phyloP scores from a whole-genome alignment of 2,888 invertebrate genomes.

The Crematogaster levior region DNA sequence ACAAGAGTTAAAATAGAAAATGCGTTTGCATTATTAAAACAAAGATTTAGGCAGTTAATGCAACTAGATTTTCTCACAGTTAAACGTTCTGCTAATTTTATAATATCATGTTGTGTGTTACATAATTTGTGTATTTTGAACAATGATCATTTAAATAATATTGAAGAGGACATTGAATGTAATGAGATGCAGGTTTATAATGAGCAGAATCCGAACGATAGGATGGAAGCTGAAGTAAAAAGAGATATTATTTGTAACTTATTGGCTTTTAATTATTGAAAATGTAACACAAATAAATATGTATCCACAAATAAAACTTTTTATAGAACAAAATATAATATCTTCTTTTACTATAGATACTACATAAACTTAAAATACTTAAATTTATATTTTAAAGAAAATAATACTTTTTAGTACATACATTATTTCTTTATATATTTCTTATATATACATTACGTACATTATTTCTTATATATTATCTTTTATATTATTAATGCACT shows the following conservation, averaged over 20 bases:
- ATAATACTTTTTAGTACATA: too few relatives aligned
- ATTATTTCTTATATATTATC: too few relatives aligned
- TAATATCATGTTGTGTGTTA: slow-evolving; percentile 21
- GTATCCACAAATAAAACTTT: too few relatives aligned
- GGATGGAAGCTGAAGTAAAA: slow-evolving; percentile 8
- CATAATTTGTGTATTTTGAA: slow-evolving; percentile 25
- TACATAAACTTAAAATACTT: too few relatives aligned
- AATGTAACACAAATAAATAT: too few relatives aligned
- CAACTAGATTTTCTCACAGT: slow-evolving; percentile 5
- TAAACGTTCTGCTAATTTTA: slow-evolving; percentile 2
- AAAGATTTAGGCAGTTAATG: slow-evolving; percentile 16
- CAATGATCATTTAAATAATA: slow-evolving; percentile 6
- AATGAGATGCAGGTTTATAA: not conserved
- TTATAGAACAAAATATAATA: too few relatives aligned
- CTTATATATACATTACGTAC: too few relatives aligned
- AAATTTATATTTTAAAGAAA: too few relatives aligned
- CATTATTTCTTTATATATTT: too few relatives aligned
- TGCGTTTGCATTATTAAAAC: slow-evolving; percentile 35
- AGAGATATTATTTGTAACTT: slow-evolving; percentile 23
- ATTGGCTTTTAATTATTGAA: not conserved
- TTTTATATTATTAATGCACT: too few relatives aligned
- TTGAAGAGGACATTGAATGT: not conserved
- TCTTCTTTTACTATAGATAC: too few relatives aligned
- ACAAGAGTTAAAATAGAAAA: slow-evolving; percentile 17
- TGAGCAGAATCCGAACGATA: slow-evolving; percentile 20